Conservation (phyloP, 2,113 vertebrate genomes). For the Eulemur rufifrons region DNA sequence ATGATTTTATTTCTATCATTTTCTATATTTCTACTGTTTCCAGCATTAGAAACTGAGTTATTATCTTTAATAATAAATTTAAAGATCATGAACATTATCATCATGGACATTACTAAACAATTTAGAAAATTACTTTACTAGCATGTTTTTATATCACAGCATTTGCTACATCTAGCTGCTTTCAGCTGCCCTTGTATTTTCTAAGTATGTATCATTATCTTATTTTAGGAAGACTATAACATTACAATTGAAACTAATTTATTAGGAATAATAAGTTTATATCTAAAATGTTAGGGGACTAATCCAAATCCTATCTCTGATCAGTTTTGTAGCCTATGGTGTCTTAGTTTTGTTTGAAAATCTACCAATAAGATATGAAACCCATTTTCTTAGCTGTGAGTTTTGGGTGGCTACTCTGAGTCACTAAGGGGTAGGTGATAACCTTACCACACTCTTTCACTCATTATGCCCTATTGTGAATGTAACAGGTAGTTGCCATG, state of each 20-base stretch:
- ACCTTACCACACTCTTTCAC: neutral
- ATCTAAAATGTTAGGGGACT: neutral
- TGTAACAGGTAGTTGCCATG: neutral
- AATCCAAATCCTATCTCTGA: neutral
- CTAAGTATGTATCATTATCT: neutral
- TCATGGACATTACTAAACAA: neutral
- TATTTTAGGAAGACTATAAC: neutral
- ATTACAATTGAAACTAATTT: neutral
- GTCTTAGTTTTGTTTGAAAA: neutral
- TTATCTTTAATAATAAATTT: neutral
- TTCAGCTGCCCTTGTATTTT: neutral
- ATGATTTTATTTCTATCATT: neutral
- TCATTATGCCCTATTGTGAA: neutral
- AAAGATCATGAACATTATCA: neutral
- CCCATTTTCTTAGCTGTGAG: neutral
- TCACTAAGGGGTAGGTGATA: neutral
- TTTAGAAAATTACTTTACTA: neutral
- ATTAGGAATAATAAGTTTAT: neutral
- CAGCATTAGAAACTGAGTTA: neutral
- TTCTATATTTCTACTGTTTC: neutral
- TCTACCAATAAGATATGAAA: neutral
- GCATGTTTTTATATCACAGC: neutral
- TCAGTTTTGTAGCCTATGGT: neutral
- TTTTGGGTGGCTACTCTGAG: neutral
- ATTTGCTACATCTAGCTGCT: neutral